Percentiles rank a stretch among this genome's conserved stretches.
Evolutionary conservation across 2,888 invertebrate genomes (phyloP).

Genomic region (Lymantria monacha): DNA sequence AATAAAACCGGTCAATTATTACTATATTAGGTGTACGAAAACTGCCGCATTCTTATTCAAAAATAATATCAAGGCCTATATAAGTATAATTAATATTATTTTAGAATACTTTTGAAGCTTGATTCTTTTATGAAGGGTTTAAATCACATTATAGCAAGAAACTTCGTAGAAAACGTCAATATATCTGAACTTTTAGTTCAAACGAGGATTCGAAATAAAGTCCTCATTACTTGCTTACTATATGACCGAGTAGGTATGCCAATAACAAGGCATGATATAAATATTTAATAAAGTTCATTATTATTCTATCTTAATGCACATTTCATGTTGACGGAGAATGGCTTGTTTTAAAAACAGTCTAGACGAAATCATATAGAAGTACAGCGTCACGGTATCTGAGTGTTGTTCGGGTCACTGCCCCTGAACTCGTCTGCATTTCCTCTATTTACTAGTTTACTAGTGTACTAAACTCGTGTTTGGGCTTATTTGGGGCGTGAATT

Average conservation of each 20-base stretch:
- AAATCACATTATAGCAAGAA: too few relatives aligned
- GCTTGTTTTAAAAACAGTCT: slow-evolving; percentile 6
- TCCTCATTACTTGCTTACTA: too few relatives aligned
- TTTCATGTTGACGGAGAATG: too few relatives aligned
- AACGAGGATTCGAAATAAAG: too few relatives aligned
- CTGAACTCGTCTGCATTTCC: slow-evolving; percentile 73
- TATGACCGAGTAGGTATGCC: too few relatives aligned
- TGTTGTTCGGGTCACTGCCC: slow-evolving; percentile 69
- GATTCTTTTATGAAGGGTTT: too few relatives aligned
- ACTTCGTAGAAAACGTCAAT: too few relatives aligned
- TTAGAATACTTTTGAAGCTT: too few relatives aligned
- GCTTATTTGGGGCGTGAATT: slow-evolving; percentile 62
- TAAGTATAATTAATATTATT: not conserved
- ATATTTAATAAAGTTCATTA: too few relatives aligned
- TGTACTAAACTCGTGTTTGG: slow-evolving; percentile 42
- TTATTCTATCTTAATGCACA: too few relatives aligned
- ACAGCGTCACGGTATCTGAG: slow-evolving; percentile 59
- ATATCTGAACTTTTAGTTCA: too few relatives aligned
- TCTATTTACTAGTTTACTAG: slow-evolving; percentile 45
- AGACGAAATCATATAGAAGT: slow-evolving; percentile 30
- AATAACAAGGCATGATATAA: too few relatives aligned
- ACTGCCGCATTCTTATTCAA: slow-evolving; percentile 22
- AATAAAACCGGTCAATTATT: slow-evolving; percentile 15
- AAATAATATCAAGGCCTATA: not conserved
- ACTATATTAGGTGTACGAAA: slow-evolving; percentile 8